Percentiles rank a stretch among this genome's conserved stretches.
phyloP scores from a whole-genome alignment of 2,113 vertebrate species.

The Raja brachyura region DNA sequence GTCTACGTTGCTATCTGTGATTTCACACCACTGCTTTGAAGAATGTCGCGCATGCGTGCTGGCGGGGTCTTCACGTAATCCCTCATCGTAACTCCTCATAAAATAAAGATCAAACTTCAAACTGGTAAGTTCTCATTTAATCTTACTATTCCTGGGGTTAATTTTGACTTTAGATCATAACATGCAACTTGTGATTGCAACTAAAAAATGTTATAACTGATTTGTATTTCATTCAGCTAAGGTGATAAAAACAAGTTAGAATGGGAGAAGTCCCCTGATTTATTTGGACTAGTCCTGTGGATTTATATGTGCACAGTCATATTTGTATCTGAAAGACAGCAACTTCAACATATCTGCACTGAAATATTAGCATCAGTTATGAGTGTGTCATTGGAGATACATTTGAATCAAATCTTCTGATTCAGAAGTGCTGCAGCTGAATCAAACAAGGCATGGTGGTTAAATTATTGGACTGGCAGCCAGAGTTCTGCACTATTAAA shows the following conservation, averaged over 20 bases:
- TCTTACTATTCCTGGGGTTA: not conserved
- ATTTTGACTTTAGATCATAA: not conserved
- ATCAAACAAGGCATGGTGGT: not conserved
- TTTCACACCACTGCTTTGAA: too few relatives aligned
- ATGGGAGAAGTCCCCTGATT: not conserved
- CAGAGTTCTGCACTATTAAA: too few relatives aligned
- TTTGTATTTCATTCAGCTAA: not conserved
- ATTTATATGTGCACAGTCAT: not conserved
- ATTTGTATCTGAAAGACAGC: not conserved
- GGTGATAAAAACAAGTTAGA: not conserved
- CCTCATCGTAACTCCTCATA: too few relatives aligned
- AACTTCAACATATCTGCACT: not conserved
- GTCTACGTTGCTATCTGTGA: too few relatives aligned
- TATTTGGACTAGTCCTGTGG: not conserved
- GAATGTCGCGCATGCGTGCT: too few relatives aligned
- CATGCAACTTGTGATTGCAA: not conserved
- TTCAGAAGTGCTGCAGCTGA: not conserved
- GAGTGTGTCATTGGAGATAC: not conserved
- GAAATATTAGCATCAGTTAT: not conserved
- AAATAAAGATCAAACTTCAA: too few relatives aligned
- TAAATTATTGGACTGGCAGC: not conserved
- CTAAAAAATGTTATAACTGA: not conserved
- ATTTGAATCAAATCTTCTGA: not conserved
- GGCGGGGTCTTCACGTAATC: too few relatives aligned
- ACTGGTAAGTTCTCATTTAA: too few relatives aligned